Base-by-base conservation (phyloP, 2,888 invertebrate species). In the Lamproptera curius region DNA sequence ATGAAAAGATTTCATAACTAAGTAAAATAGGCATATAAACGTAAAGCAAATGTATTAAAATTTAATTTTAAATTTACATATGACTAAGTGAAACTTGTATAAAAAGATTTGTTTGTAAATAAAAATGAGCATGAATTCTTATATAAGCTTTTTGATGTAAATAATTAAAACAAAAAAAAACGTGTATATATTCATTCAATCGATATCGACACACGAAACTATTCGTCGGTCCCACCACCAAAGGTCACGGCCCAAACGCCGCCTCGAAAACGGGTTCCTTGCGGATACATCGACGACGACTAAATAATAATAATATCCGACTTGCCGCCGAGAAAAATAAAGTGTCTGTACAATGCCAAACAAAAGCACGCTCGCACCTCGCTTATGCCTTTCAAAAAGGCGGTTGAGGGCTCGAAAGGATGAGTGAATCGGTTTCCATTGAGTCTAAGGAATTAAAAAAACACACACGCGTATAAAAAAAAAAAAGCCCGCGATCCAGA, bases 221-320 rank as follows among this genome's bases (percentile, higher is more conserved):
- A 42, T 55, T 42, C 20, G 46, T 5, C 13, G 36, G 37, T 59
- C 28, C n/a, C 80, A 56, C 51, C 77, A 52, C 77, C 71, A 81
- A 82, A 82, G 85, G 85, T 86, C 85, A 85, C 79, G 84, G 83
- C 81, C 80, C 70, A 83, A 76, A 75, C 76, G 73, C 68, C 70
- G 70, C 60, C 70, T 70, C 65, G 60, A 58, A 67, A 76, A 85
- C 85, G 73, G 70, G 83, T 85, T 84, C 73, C 70, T 47, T 46
- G 65, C 71, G 67, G 75, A 75, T 74, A 71, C 68, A 62, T 63
- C 66, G 63, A 58, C 63, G 58, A 63, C 73, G 70, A 61, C 74
- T 67, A 72, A 76, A 76, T 76, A 82, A 81, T 76, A 78, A 76
- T 78, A 79, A 72, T 76, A 79, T 68, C 73, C 64, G 62, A 68